A percentile compares a stretch with the other conserved stretches of the same genome.
These are phyloP conservation scores for Cantharis flavilabris DNA, from an alignment of 2,888 invertebrate species.

Conservation along the genomic window DNA sequence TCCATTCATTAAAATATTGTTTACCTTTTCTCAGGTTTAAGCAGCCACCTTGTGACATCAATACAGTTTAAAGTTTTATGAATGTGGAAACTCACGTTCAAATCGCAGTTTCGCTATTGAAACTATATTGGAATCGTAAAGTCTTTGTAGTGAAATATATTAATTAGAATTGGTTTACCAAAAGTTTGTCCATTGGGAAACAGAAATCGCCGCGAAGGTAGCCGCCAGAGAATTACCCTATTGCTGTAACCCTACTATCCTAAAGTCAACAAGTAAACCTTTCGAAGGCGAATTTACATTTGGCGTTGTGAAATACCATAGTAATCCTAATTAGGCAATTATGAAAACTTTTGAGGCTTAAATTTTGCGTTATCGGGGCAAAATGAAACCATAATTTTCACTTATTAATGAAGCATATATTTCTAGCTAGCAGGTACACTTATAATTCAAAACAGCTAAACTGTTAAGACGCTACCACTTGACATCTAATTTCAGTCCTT, in stretches of 20 bases:
- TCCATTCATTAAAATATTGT: no score
- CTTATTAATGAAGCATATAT: slow-evolving; percentile 50
- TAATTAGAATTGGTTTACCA: not conserved
- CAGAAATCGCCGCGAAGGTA: not conserved
- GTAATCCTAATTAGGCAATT: not conserved
- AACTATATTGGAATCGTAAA: no score
- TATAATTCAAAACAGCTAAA: slow-evolving; percentile 44
- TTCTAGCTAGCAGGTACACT: slow-evolving; percentile 55
- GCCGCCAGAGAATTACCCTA: not conserved
- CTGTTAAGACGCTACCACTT: slow-evolving; percentile 18
- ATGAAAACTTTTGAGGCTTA: not conserved
- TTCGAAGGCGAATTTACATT: not conserved
- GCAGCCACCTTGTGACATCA: no score
- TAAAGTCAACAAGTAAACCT: not conserved
- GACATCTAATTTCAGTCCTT: slow-evolving; percentile 18
- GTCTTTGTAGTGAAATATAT: no score
- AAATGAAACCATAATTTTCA: not conserved
- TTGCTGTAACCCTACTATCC: no score
- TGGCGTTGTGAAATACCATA: not conserved
- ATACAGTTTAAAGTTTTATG: no score
- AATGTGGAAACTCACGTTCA: no score
- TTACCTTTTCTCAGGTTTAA: no score
- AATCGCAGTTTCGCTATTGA: no score
- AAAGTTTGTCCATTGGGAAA: not conserved
- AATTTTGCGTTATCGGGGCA: not conserved